These are phyloP conservation scores for Bujurquina vittata DNA, from an alignment of 2,113 vertebrate genomes.

Conservation along the genomic window DNA sequence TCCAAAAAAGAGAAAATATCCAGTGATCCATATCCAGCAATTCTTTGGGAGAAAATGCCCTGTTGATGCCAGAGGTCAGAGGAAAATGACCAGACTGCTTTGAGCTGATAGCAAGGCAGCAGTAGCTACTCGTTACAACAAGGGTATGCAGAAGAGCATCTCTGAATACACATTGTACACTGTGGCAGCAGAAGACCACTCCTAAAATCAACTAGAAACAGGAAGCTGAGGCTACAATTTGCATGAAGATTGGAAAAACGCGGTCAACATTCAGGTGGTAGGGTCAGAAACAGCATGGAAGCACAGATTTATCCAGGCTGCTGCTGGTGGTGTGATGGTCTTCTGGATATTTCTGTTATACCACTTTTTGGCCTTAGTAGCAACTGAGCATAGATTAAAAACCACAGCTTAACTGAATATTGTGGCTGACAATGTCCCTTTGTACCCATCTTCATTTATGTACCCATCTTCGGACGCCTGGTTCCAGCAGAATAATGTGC, in stretches of 20 bases:
- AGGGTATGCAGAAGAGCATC: background rate
- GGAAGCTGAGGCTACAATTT: background rate
- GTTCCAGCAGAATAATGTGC: background rate
- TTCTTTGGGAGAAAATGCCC: background rate
- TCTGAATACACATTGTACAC: background rate
- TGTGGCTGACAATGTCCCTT: background rate
- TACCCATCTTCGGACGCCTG: background rate
- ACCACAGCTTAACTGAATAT: background rate
- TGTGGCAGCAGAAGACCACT: background rate
- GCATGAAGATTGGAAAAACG: background rate
- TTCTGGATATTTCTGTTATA: background rate
- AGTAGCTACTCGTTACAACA: background rate
- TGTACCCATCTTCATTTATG: background rate
- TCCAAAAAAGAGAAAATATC: background rate
- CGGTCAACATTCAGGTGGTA: too few species aligned
- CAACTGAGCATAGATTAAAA: background rate
- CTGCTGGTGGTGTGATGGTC: background rate
- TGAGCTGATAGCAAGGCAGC: background rate
- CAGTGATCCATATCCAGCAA: background rate
- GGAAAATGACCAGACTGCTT: background rate
- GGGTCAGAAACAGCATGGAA: background rate
- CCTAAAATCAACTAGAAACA: background rate
- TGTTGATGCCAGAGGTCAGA: background rate
- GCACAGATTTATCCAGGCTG: background rate
- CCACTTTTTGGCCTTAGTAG: too few species aligned